Base-by-base conservation (phyloP, 2,113 vertebrate genomes). In the Leucopternis melanops region DNA sequence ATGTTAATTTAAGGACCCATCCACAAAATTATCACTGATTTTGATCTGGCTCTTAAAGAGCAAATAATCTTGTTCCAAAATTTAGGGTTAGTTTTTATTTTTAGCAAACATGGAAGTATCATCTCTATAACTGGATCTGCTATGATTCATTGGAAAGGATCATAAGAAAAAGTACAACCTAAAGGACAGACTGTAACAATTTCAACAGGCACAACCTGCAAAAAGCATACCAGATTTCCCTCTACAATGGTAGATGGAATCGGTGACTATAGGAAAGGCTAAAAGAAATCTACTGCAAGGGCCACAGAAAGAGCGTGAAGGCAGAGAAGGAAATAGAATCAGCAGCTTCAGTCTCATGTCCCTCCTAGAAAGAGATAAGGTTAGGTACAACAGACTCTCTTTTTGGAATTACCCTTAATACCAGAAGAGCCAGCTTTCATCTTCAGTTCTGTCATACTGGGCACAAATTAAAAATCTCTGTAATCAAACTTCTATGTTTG, bases 51-150 rank as follows among this genome's bases (percentile, higher is more conserved):
- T 92, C 54, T 71, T 88, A 80, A 91, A 81, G 71, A 94, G 25
- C 63, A 87, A 94, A 47, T 90, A 85, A 87, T 65, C 88, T 85
- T n/a, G 9, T 63, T 92, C 58, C 63, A 91, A 91, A 95, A 92
- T 95, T 94, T 90, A 71, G 67, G 49, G n/a, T 62, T 96, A 90
- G 63, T 26, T 75, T 88, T 93, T 96, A 96, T 97, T 97, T 97
- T 96, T 95, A 97, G 95, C 92, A 90, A 93, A 74, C 10, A 47
- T 22, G 84, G 92, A 96, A 96, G 77, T 69, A 92, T 91, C 86
- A 79, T 86, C 81, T 92, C 96, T 95, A 63, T 95, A 95, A 95
- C 90, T 83, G 66, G 63, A 86, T 95, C 93, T 94, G 81, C 50
- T 74, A 81, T 96, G 92, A 95, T 87, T 96, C 84, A 96, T 49